Conservation (phyloP, 2,888 invertebrate genomes). For the Trachelus tabidus region DNA sequence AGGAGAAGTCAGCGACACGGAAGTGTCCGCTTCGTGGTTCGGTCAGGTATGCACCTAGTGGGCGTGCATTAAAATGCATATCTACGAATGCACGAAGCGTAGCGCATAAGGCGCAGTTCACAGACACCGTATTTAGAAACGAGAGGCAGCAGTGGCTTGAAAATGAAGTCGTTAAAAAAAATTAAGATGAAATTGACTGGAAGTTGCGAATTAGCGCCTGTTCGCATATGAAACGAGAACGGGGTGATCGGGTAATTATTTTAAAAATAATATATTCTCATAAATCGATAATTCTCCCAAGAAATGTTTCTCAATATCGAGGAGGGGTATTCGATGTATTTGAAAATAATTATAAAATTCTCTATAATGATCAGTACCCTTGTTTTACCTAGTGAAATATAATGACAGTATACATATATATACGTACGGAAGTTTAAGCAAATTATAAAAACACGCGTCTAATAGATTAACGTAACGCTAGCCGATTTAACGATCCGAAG, state of each 20-base stretch:
- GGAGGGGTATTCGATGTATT: no score
- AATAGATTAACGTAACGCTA: not conserved
- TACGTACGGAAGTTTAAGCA: not conserved
- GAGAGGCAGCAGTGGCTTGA: not conserved
- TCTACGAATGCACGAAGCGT: not conserved
- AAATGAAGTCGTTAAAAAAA: not conserved
- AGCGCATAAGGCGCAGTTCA: not conserved
- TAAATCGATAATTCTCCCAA: not conserved
- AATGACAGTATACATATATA: not conserved
- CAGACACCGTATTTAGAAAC: not conserved
- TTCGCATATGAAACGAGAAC: not conserved
- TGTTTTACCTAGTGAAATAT: not conserved
- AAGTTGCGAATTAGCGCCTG: not conserved
- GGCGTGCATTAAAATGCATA: constrained; percentile 13
- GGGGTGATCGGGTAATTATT: not conserved
- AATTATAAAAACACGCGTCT: not conserved
- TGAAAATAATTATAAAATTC: no score
- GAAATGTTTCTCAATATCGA: not conserved
- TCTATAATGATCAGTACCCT: not conserved
- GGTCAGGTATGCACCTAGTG: constrained; percentile 21
- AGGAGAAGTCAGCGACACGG: constrained; percentile 18
- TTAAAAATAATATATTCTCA: no score
- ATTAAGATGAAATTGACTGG: not conserved
- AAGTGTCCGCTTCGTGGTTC: constrained; percentile 12
- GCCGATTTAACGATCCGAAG: not conserved